Base-by-base conservation (phyloP, 2,888 invertebrate species). In the Sminthurides aquaticus region DNA sequence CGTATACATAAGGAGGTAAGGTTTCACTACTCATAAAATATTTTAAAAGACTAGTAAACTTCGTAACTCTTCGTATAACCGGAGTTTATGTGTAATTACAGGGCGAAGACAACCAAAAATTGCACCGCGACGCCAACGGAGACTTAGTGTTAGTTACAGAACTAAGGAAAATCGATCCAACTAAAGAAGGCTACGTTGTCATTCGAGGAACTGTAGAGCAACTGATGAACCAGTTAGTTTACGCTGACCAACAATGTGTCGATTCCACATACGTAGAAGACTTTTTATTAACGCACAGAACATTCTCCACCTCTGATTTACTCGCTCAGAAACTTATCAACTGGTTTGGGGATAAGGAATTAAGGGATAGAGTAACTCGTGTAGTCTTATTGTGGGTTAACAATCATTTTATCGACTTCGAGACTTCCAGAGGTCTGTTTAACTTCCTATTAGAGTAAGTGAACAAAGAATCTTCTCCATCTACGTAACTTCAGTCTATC, bases 241-340 rank as follows among this genome's bases (percentile, higher is more conserved):
- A 62, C 24, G 67, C 97, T 80, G 98, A 98, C 78, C 93, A 95
- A 79, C 90, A 92, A 48, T 83, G 88, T 75, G 88, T 89, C 29
- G 98, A 99, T 81, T 94, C 96, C 11, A 96, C 94, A n/a, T 99
- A 96, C 81, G 93, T 98, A 55, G 97, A 99, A 81, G 99, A 99
- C 81, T 99, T 99, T 78, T 83, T 99, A 59, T 82, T 99, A 61
- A 98, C 97, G 8, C 96, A 97, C 80, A 84, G 99, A 72, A 96
- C 95, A 57, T 99, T 99, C 78, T 90, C 97, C 43, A 55, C 43
- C 18, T 54, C 54, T 54, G 57, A 64, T 18, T 62, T 59, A 29
- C 57, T 73, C 49, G 71, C 71, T 3, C 49, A 49, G 15, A 69
- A 68, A 48, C 56, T 73, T 5, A 63, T 71, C 49, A 60, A 49